Conservation (phyloP, 2,888 invertebrate species). For the Hemicrepidius hirtus region DNA sequence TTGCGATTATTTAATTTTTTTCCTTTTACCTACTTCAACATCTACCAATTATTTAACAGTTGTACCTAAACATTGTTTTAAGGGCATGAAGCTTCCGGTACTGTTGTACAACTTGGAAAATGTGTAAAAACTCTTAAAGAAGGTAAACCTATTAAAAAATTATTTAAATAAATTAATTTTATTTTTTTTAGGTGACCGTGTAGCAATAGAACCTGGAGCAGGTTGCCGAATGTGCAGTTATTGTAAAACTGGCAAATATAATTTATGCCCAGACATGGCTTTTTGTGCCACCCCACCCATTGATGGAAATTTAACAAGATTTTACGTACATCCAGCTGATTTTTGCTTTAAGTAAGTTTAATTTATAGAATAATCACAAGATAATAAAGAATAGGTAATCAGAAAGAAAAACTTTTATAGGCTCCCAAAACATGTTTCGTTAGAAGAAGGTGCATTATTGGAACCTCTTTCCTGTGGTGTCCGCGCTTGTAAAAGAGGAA, state of each 20-base stretch:
- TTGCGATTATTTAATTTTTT: too few relatives aligned
- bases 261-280: slow-evolving; percentile 89
- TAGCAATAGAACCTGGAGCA: slow-evolving; percentile 96
- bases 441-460: slow-evolving; percentile 95
- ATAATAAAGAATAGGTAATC: too few relatives aligned
- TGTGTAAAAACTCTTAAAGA: slow-evolving; percentile 81
- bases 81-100: slow-evolving; percentile 94
- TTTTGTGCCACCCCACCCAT: slow-evolving; percentile 98
- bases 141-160: slow-evolving; percentile 68
- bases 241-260: slow-evolving; percentile 93
- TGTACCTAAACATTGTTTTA: slow-evolving; percentile 85
- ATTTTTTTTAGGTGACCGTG: slow-evolving; percentile 83
- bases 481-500: slow-evolving; percentile 92
- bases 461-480: slow-evolving; percentile 96
- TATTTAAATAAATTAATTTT: neutral
- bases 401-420: too few relatives aligned
- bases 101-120: slow-evolving; percentile 84
- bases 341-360: slow-evolving; percentile 85
- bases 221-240: slow-evolving; percentile 88
- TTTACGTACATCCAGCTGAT: slow-evolving; percentile 92
- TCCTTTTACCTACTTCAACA: too few relatives aligned
- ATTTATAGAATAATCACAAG: neutral
- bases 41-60: too few relatives aligned
- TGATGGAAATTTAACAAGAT: slow-evolving; percentile 91
- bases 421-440: slow-evolving; percentile 89